Evolutionary conservation across 1,140 invertebrate species (phyloP).

Genomic region (Drosophila virilis): DNA sequence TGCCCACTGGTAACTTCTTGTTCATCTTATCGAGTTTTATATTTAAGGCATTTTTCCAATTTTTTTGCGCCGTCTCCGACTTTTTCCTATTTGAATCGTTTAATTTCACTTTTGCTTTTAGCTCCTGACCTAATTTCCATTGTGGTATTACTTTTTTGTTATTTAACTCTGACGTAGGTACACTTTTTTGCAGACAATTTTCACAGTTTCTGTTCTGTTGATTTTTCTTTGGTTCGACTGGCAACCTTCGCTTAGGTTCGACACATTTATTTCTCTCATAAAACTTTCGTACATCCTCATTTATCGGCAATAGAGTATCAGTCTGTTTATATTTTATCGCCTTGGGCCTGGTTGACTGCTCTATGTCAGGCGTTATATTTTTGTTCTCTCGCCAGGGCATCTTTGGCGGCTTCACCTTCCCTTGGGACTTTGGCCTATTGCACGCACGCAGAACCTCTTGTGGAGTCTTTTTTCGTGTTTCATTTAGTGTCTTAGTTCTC

Average conservation of each 20-base stretch:
- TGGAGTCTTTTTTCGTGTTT: not conserved
- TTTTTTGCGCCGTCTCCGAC: not conserved
- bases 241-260: too few relatives aligned
- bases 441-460: not conserved
- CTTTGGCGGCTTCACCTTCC: not conserved
- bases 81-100: not conserved
- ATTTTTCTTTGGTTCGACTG: too few relatives aligned
- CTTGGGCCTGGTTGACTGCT: not conserved
- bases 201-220: too few relatives aligned
- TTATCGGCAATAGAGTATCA: not conserved
- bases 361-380: not conserved
- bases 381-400: not conserved
- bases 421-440: conserved; percentile 2
- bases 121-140: too few relatives aligned
- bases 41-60: not conserved
- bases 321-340: not conserved
- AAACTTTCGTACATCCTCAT: not conserved
- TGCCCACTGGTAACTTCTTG: not conserved
- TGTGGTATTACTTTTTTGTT: too few relatives aligned
- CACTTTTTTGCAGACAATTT: too few relatives aligned
- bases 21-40: conserved; percentile 1
- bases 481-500: too few relatives aligned
- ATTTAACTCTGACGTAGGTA: too few relatives aligned
- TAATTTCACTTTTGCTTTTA: too few relatives aligned
- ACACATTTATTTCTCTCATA: not conserved